Conservation (phyloP, 2,113 vertebrate species). For the Phyllopteryx taeniolatus region DNA sequence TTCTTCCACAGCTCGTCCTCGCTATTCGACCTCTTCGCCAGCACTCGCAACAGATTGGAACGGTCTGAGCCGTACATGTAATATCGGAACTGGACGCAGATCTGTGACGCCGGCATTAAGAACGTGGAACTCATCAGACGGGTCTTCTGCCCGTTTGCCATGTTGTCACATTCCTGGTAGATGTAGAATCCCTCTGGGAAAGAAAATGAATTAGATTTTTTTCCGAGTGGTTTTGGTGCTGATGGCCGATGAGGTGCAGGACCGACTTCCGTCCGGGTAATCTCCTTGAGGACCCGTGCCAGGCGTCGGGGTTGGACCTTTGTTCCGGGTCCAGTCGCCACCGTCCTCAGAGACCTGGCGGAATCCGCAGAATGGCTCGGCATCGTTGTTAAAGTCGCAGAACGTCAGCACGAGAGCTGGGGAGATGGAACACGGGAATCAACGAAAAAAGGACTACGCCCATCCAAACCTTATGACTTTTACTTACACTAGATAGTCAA, state of each 20-base stretch:
- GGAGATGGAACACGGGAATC: constrained; percentile 5
- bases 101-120: constrained; percentile 34
- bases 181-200: constrained; percentile 71
- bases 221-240: neutral
- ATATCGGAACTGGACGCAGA: constrained; percentile 76
- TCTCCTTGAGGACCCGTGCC: constrained; percentile 70
- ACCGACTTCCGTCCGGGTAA: constrained; percentile 77
- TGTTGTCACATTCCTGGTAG: constrained; percentile 74
- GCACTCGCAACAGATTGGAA: constrained; percentile 54
- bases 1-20: constrained; percentile 67
- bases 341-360: constrained; percentile 52
- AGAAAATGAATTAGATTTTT: neutral
- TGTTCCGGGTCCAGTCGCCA: constrained; percentile 71
- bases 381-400: constrained; percentile 73
- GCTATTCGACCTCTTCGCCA: constrained; percentile 29
- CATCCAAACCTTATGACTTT: neutral
- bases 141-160: constrained; percentile 48
- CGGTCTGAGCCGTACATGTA: constrained; percentile 71
- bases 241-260: neutral
- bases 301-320: constrained; percentile 35
- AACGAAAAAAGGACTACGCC: neutral
- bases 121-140: constrained; percentile 70
- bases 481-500: too few species aligned
- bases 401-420: constrained; percentile 55
- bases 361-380: constrained; percentile 73